Evolutionary conservation across 2,113 vertebrate genomes (phyloP), one percentile per base, ranked within the genome.

Genomic region (Gavialis gangeticus): DNA sequence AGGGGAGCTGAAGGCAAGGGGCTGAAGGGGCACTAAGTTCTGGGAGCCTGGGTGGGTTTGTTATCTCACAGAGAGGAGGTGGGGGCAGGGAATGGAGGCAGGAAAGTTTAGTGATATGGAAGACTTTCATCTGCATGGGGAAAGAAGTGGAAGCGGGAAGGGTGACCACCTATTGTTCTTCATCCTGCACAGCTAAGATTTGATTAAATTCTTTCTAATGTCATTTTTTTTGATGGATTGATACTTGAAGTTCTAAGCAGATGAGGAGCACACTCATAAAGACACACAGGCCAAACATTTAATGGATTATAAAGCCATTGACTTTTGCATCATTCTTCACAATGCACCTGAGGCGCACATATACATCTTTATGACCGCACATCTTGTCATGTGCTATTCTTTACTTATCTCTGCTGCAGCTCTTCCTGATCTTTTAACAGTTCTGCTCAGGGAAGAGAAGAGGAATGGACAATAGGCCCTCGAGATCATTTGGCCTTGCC

Each of bases 381-480:
- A 91, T 91, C 91, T 92, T 95, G 97, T 90, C 94, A 79, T 86
- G 81, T 81, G 90, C 88, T 93, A 67, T 90, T 95, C 92, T 94
- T 95, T 81, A 93, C 54, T 97, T 91, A 93, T 89, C 92, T 93
- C 85, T 88, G 85, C 83, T 85, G 22, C 10, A 84, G 87, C 96
- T 85, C 84, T 91, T 89, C 93, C 91, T 92, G 91, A 93, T 92
- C 89, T 91, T 95, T 83, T 76, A 91, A 88, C 82, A 94, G 93
- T 89, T 92, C 59, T 83, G 88, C 87, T 64, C 85, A 89, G 2
- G 0, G 84, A 91, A 95, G 91, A 92, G 92, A 95, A 94, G 87
- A 92, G 84, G 85, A 96, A 92, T 55, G 91, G 95, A 95, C 96
- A 97, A 93, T 89, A 91, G 92, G 86, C 88, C 84, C 57, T 80